A percentile compares a stretch with the other conserved stretches of the same genome.
These are phyloP conservation scores for Linyphia triangularis DNA, from an alignment of 2,888 invertebrate genomes.

Conservation along the genomic window DNA sequence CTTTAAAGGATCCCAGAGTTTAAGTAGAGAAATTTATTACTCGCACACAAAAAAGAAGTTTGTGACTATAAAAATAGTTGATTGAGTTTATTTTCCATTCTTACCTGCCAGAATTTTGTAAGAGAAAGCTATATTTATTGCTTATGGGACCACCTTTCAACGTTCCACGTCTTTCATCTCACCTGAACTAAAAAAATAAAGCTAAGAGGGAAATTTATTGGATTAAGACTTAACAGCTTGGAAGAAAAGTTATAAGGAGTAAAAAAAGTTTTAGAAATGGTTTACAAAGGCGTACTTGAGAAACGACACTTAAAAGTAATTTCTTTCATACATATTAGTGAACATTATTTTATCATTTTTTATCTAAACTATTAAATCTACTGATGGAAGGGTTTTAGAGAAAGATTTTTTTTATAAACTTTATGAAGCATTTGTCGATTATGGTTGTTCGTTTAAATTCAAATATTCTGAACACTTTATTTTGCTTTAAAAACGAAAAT, in stretches of 20 bases:
- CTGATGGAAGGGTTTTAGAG: too few species aligned
- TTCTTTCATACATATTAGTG: neutral
- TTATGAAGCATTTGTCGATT: too few species aligned
- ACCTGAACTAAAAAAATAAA: neutral
- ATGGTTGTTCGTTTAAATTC: too few species aligned
- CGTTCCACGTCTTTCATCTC: neutral
- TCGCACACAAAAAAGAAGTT: too few species aligned
- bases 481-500: too few species aligned
- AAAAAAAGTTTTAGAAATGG: neutral
- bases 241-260: neutral
- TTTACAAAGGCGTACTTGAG: neutral
- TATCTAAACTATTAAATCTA: neutral
- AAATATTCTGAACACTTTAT: too few species aligned
- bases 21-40: too few species aligned
- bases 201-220: conserved; percentile 11
- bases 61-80: neutral
- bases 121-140: neutral
- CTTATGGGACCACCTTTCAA: neutral
- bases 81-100: neutral
- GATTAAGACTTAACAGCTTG: conserved; percentile 15
- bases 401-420: too few species aligned
- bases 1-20: too few species aligned
- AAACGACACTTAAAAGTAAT: neutral
- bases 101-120: neutral
- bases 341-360: neutral